Conservation (phyloP, 1,140 invertebrate species). For the Halesus radiatus region DNA sequence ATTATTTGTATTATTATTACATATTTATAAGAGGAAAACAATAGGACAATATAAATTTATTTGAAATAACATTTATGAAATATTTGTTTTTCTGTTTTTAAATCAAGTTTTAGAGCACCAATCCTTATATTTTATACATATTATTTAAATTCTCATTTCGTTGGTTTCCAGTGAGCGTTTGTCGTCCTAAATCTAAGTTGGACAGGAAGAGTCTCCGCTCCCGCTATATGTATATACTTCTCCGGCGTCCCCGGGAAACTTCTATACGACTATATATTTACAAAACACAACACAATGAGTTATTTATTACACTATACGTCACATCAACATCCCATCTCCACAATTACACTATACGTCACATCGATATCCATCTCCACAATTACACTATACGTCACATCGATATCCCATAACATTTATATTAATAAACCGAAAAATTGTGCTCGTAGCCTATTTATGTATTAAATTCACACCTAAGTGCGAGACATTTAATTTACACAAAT, state of each 20-base stretch:
- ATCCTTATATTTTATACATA: conserved; percentile 48
- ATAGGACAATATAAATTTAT: conserved; percentile 34
- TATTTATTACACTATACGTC: conserved; percentile 24
- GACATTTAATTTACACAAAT: conserved; percentile 23
- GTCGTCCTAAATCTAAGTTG: conserved; percentile 16
- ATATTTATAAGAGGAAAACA: conserved; percentile 43
- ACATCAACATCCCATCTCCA: conserved; percentile 10
- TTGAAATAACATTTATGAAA: conserved; percentile 38
- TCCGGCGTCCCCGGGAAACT: background rate
- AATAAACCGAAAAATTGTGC: conserved; percentile 29
- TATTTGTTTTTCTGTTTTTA: conserved; percentile 22
- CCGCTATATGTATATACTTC: background rate
- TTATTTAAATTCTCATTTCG: conserved; percentile 47
- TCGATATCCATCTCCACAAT: conserved; percentile 8
- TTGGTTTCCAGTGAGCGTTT: conserved; percentile 43
- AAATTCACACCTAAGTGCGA: conserved; percentile 31
- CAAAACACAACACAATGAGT: conserved; percentile 55
- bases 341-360: background rate
- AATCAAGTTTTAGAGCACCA: conserved; percentile 49
- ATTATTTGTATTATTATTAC: conserved; percentile 26
- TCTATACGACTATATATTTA: conserved; percentile 43
- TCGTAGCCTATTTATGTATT: conserved; percentile 24
- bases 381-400: conserved; percentile 28
- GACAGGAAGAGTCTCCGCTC: background rate
- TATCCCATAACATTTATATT: conserved; percentile 37